These are phyloP conservation scores for Danaus chrysippus DNA, from an alignment of 2,888 invertebrate genomes.

Conservation along the genomic window DNA sequence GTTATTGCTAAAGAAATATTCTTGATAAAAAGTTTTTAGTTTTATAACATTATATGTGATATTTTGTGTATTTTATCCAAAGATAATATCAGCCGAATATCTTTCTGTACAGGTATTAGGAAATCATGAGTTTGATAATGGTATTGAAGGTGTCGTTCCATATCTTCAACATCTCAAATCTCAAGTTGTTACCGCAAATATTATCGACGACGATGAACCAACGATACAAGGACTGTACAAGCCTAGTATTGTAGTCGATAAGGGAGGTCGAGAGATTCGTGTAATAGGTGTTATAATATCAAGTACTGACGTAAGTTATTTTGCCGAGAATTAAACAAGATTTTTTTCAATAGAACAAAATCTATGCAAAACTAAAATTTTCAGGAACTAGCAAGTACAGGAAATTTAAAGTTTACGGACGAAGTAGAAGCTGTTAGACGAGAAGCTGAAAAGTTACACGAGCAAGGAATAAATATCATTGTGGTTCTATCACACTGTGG, in stretches of 20 bases:
- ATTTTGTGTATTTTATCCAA: too few relatives aligned
- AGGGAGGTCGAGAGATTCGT: conserved; percentile 84
- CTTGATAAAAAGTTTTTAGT: too few relatives aligned
- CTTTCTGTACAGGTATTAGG: conserved; percentile 82
- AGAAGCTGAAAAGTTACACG: conserved; percentile 82
- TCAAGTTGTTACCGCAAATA: conserved; percentile 86
- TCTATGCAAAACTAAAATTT: neutral
- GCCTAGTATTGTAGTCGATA: conserved; percentile 82
- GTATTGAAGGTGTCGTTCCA: conserved; percentile 84
- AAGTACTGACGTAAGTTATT: conserved; percentile 55
- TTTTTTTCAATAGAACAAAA: neutral
- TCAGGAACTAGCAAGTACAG: conserved; percentile 83
- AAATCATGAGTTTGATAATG: conserved; percentile 93
- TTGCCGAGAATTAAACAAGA: conserved; percentile 10
- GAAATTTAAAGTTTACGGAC: conserved; percentile 82
- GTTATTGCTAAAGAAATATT: too few relatives aligned
- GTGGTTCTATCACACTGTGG: conserved; percentile 92
- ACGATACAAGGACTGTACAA: conserved; percentile 81
- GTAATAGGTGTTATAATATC: conserved; percentile 85
- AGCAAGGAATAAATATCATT: conserved; percentile 85
- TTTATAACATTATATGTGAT: too few relatives aligned
- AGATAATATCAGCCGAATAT: too few relatives aligned
- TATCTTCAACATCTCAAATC: conserved; percentile 82
- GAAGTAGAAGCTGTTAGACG: conserved; percentile 82
- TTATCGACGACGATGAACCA: conserved; percentile 84